Evolutionary conservation across 1,140 invertebrate species (phyloP), one percentile per base, ranked within the genome.

Genomic region (Berghia stephanieae): DNA sequence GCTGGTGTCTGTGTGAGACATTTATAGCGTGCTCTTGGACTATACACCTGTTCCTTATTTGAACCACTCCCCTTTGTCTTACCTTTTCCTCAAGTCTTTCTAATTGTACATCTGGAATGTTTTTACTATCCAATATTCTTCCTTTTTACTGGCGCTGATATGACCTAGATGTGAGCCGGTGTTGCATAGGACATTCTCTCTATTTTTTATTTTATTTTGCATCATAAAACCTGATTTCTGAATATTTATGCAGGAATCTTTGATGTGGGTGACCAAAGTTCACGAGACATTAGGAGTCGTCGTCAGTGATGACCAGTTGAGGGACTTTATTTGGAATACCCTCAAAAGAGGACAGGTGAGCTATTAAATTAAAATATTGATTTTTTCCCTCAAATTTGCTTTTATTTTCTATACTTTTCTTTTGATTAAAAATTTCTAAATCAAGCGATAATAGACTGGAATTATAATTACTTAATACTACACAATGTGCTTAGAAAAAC

Each of bases 301-400:
- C 82, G 93, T 94, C 27, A 93, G 93, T 27, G 95, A 98, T 87
- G 94, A 98, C 0, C 92, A 96, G 78, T 91, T 99, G 18, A 95
- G 95, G 87, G 94, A 98, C 18, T 98, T 96, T 90, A 95, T 98
- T 85, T 96, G 95, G 94, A 96, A 96, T 86, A 97, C 96, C 0
- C 91, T 99, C 18, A 98, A 98, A 90, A 94, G 94, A 60, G 97
- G 97, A 81, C 95, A 97, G 90, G 90, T 91, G 80, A 68, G 4
- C 10, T 10, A 16, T 63, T 21, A 10, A 63, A 10, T 21, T 49
- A 77, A 0, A 43, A 43, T 78, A 8, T 38, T 0, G 46, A 55
- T 36, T 24, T 8, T 2, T 79, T 10, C 13, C 27, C 8, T 16
- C 10, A 10, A 63, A 27, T 18, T 63, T 63, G 10, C 8, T 16